Conservation (phyloP, 2,797 vertebrate genomes). For the Lepus oiostolus region DNA sequence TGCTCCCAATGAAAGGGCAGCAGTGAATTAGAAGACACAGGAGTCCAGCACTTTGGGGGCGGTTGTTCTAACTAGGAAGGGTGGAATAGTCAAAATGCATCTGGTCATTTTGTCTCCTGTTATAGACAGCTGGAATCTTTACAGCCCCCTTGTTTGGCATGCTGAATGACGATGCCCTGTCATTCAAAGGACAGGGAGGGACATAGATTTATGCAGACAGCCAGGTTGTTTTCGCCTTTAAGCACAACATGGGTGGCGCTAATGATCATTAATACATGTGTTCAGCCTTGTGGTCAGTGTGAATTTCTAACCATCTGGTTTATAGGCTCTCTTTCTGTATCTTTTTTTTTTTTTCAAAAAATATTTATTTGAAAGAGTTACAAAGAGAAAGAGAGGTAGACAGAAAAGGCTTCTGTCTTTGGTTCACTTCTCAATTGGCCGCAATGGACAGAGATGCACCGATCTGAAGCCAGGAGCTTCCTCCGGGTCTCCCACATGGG, state of each 20-base stretch:
- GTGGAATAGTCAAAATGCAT: conserved; percentile 50
- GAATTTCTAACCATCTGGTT: conserved; percentile 11
- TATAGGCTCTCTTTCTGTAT: not conserved
- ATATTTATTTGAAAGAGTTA: too few relatives aligned
- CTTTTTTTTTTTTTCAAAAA: not conserved
- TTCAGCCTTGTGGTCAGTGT: conserved; percentile 40
- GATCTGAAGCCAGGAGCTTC: too few relatives aligned
- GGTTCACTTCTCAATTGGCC: too few relatives aligned
- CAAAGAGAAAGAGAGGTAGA: too few relatives aligned
- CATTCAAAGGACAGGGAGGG: conserved; percentile 33
- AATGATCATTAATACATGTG: not conserved
- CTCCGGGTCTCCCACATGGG: too few relatives aligned
- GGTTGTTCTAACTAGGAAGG: conserved; percentile 44
- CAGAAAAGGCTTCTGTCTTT: too few relatives aligned
- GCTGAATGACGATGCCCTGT: conserved; percentile 5
- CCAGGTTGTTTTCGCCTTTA: conserved; percentile 26
- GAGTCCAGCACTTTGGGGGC: not conserved
- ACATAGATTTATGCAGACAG: conserved; percentile 51
- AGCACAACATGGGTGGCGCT: not conserved
- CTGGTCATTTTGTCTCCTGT: conserved; percentile 46
- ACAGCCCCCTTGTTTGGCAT: not conserved
- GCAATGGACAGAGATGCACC: too few relatives aligned
- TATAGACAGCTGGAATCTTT: conserved; percentile 7
- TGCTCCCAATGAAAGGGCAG: not conserved
- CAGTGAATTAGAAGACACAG: not conserved